Base-by-base conservation (phyloP, 2,888 invertebrate species). In the Protonemura montana region DNA sequence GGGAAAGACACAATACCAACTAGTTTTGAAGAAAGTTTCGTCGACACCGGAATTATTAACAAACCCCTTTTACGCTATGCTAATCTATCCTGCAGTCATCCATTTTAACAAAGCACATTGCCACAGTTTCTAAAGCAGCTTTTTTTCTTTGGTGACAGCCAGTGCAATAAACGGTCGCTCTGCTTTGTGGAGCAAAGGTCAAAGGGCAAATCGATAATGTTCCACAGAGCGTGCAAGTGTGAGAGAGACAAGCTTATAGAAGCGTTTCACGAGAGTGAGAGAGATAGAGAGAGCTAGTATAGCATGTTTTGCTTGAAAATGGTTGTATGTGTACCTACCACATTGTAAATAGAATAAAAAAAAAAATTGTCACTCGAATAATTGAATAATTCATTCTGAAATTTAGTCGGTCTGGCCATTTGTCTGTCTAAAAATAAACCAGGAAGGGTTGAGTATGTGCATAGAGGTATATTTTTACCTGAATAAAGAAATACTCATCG, bases 241-340 rank as follows among this genome's bases (percentile, higher is more conserved):
- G 76, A 35, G 42, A 85, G 76, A 85, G 85, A 85, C 41, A 80
- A 59, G 76, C 21, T 41, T 35, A 21, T 13, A 10, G 59, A 13
- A 59, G 59, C 13, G 21, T 10, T 21, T 10, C 3, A 35, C 35
- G 35, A 35, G 85, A 85, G 85, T 76, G 76, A 76, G 85, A 85
- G 85, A 77, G 85, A 85, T 6, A 85, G 85, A 77, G 85, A 77
- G 85, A 85, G 30, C 26, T 82, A n/a, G 21, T 16, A n/a, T 77
- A 77, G 26, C 77, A 77, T 77, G 26, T 77, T 77, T n/a, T 16
- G 77, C n/a, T 77, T 77, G n/a, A 16, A 25, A 25, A 25, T 25
- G n/a, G n/a, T n/a, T n/a, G n/a, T n/a, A n/a, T n/a, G n/a, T n/a
- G n/a, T n/a, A n/a, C n/a, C n/a, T n/a, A n/a, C n/a, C n/a, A n/a